Base-by-base conservation (phyloP, 2,797 vertebrate species). In the Sus cebifrons region DNA sequence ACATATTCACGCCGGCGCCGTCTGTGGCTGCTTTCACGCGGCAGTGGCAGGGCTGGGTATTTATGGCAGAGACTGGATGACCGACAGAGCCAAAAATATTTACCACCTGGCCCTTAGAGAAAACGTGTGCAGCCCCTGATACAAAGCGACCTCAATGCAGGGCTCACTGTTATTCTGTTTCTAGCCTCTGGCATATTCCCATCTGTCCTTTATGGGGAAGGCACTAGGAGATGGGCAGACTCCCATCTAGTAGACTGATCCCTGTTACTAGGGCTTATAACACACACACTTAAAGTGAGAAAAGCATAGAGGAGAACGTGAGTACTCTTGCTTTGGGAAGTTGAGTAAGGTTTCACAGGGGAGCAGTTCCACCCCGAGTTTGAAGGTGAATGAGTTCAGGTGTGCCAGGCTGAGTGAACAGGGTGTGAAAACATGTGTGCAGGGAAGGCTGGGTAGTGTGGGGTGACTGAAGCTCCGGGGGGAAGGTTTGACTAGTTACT, bases 231-330 rank as follows among this genome's bases (percentile, higher is more conserved):
- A 40, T 23, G 70, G 60, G 64, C 91, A 79, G 77, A 81, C 21
- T 49, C 44, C 44, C 9, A 49, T 49, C 44, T 8, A 86, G 21
- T 9, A 36, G 54, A 23, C 14, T 84, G 68, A 74, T 29, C n/a
- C 32, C 67, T 75, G 44, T 54, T 70, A 16, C 20, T 32, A 65
- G 77, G 74, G 29, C 25, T 89, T 49, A 49, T 88, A 36, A 71
- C 15, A 78, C 86, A 60, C 6, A 65, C 25, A 71, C 56, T 96
- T 58, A 44, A 49, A 91, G 71, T 77, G 62, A 91, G 86, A 94
- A 40, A 73, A 70, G 36, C 44, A 14, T 5, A 62, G 36, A 27
- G 29, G 67, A 94, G 36, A 73, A 77, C 81, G 27, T 96, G 71
- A 81, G 78, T 95, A 71, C 84, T 91, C 71, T 75, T 58, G 74